Evolutionary conservation across 2,797 vertebrate genomes (phyloP).

Genomic region (Crypturellus tataupa): DNA sequence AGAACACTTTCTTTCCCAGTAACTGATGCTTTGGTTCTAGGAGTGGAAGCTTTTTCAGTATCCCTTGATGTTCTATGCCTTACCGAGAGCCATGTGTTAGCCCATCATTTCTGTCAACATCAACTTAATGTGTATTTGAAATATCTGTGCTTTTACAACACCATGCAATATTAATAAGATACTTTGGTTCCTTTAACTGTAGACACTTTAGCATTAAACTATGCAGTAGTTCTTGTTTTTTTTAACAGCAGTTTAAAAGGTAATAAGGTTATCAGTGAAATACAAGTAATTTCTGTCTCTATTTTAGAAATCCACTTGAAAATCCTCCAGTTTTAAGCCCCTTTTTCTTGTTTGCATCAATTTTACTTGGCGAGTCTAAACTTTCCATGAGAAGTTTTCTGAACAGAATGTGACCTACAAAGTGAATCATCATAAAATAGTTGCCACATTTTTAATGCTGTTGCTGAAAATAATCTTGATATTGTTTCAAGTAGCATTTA

Average conservation of each 20-base stretch:
- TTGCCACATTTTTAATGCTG: not conserved
- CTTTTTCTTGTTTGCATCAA: not conserved
- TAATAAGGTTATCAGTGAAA: not conserved
- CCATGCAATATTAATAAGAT: not conserved
- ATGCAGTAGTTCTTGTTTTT: not conserved
- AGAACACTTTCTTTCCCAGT: not conserved
- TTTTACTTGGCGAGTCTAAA: not conserved
- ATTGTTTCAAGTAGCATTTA: not conserved
- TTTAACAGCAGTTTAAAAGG: not conserved
- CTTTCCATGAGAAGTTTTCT: not conserved
- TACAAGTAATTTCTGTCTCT: not conserved
- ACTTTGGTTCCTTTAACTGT: not conserved
- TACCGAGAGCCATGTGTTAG: not conserved
- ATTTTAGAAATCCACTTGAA: not conserved
- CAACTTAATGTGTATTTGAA: not conserved
- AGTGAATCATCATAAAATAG: not conserved
- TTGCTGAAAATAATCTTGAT: not conserved
- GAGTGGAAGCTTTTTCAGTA: not conserved
- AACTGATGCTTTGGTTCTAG: not conserved
- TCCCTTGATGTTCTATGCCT: not conserved
- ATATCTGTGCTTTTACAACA: not conserved
- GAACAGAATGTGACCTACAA: not conserved
- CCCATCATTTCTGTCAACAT: not conserved
- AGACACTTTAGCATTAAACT: not conserved
- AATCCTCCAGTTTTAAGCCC: not conserved